Evolutionary conservation across 2,113 vertebrate genomes (phyloP).

Genomic region (Zapornia atra): DNA sequence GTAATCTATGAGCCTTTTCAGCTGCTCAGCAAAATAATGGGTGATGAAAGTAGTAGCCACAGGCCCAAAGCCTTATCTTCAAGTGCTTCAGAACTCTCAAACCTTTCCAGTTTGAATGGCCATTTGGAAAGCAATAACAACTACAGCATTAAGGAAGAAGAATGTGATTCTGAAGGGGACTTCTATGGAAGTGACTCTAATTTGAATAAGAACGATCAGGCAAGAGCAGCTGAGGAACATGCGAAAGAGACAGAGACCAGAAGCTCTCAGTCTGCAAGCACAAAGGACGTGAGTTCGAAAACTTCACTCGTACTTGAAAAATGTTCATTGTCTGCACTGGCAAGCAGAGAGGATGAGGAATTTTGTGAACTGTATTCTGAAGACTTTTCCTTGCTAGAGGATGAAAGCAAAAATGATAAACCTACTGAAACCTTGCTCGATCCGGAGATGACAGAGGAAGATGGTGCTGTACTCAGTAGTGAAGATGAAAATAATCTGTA

Average conservation of each 20-base stretch:
- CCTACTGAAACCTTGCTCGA: slow-evolving; percentile 6
- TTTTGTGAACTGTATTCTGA: slow-evolving; percentile 93
- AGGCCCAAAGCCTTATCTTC: slow-evolving; percentile 92
- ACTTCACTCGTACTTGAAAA: slow-evolving; percentile 87
- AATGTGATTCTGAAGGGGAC: slow-evolving; percentile 85
- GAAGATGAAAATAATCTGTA: slow-evolving; percentile 78
- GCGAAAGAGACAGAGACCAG: slow-evolving; percentile 39
- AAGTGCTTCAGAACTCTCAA: slow-evolving; percentile 93
- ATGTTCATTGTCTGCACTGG: slow-evolving; percentile 91
- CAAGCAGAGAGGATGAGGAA: slow-evolving; percentile 94
- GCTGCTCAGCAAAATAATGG: slow-evolving; percentile 97
- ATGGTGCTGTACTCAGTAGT: slow-evolving; percentile 72
- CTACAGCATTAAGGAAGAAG: slow-evolving; percentile 97
- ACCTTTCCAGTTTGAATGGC: slow-evolving; percentile 85
- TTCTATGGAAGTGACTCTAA: slow-evolving; percentile 70
- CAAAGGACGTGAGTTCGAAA: slow-evolving; percentile 73
- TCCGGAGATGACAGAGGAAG: slow-evolving; percentile 64
- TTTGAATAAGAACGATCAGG: slow-evolving; percentile 53
- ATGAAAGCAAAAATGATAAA: slow-evolving; percentile 79
- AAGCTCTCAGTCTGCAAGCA: slow-evolving; percentile 55
- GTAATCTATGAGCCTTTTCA: slow-evolving; percentile 96
- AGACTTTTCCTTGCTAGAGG: slow-evolving; percentile 88
- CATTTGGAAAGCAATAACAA: slow-evolving; percentile 91
- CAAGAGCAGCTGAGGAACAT: slow-evolving; percentile 68
- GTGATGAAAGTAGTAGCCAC: slow-evolving; percentile 89